phyloP scores from a whole-genome alignment of 2,797 vertebrate genomes.

The Tapera naevia region DNA sequence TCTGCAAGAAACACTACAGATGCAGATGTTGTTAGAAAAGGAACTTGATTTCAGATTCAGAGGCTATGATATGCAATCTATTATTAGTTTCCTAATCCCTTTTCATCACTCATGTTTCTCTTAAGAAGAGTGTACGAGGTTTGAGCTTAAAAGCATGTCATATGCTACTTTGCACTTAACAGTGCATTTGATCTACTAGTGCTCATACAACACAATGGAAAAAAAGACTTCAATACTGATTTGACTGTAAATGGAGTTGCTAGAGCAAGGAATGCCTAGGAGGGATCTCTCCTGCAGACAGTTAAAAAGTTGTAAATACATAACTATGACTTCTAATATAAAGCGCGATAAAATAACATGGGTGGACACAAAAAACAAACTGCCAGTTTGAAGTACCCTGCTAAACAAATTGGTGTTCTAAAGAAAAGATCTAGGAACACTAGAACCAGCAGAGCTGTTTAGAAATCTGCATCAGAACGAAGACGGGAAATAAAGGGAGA shows the following conservation, averaged over 20 bases:
- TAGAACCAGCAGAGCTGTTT: not conserved
- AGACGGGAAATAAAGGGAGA: not conserved
- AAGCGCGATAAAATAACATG: not conserved
- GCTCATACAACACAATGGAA: not conserved
- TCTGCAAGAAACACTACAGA: not conserved
- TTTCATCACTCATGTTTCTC: not conserved
- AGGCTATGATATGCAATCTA: not conserved
- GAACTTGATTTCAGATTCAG: not conserved
- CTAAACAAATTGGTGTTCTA: not conserved
- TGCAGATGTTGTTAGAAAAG: not conserved
- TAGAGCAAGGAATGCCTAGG: not conserved
- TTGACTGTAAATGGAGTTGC: not conserved
- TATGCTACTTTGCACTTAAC: not conserved
- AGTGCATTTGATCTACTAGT: not conserved
- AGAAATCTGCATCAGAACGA: not conserved
- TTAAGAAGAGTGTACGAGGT: not conserved
- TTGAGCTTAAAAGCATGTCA: slow-evolving; percentile 5
- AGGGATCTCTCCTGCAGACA: not conserved
- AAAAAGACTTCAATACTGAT: not conserved
- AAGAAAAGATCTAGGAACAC: not conserved
- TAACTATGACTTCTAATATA: not conserved
- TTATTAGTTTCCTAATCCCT: not conserved
- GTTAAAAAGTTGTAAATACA: not conserved
- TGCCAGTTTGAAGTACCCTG: not conserved
- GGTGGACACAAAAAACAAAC: not conserved